Evolutionary conservation across 1,140 invertebrate species (phyloP).

Genomic region (Monomorium pharaonis): DNA sequence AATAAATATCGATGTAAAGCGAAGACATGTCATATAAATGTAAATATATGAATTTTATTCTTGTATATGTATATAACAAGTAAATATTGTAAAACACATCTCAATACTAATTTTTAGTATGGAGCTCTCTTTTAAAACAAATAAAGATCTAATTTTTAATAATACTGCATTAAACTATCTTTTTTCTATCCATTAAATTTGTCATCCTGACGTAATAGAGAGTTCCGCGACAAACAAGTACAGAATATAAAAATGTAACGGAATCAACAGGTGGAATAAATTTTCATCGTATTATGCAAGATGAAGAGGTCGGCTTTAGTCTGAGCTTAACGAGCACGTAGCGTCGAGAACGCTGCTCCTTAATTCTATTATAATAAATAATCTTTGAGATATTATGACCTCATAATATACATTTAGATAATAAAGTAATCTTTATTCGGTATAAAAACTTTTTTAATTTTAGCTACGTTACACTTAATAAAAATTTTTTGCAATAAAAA

Average conservation of each 20-base stretch:
- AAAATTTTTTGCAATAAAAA: background rate
- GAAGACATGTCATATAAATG: background rate
- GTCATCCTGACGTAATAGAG: background rate
- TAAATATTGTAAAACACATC: background rate
- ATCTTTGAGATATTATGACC: background rate
- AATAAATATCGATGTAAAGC: background rate
- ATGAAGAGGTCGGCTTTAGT: background rate
- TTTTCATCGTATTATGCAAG: constrained; percentile 6
- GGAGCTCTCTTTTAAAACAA: background rate
- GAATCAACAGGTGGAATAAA: constrained; percentile 25
- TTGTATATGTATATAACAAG: background rate
- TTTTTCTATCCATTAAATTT: background rate
- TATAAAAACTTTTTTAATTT: background rate
- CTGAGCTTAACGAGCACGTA: background rate
- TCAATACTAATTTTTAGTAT: background rate
- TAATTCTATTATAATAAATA: background rate
- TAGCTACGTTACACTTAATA: background rate
- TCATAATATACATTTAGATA: background rate
- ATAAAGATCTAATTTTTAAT: background rate
- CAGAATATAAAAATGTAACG: background rate
- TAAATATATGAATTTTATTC: background rate
- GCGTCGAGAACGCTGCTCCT: background rate
- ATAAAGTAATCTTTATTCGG: background rate
- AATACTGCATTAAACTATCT: background rate
- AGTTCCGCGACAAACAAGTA: background rate